Evolutionary conservation across 2,888 invertebrate genomes (phyloP).

Genomic region (Leptura quadrifasciata): DNA sequence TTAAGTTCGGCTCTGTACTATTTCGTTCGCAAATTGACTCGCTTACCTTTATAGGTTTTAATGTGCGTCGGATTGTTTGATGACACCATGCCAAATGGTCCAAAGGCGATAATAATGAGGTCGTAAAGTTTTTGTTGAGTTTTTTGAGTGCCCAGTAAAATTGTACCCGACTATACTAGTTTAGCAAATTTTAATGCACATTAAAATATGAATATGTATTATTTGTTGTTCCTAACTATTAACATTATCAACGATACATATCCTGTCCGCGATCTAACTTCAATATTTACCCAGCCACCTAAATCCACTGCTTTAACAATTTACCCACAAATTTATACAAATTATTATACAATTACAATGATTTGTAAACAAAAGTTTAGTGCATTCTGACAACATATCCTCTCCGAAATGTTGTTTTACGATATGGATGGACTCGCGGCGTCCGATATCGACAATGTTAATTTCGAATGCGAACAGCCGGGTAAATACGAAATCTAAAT

Average conservation of each 20-base stretch:
- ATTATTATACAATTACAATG: not conserved
- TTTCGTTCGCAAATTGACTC: no score
- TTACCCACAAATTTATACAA: not conserved
- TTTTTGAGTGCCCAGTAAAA: no score
- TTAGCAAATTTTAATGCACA: no score
- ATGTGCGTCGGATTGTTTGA: no score
- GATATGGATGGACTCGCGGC: not conserved
- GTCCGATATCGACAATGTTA: conserved; percentile 2
- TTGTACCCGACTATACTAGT: no score
- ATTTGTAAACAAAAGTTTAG: not conserved
- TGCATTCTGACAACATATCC: not conserved
- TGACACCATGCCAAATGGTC: no score
- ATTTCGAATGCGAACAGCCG: not conserved
- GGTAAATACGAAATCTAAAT: not conserved
- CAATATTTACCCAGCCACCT: not conserved
- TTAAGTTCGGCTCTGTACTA: no score
- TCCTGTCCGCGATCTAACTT: not conserved
- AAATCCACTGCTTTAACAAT: not conserved
- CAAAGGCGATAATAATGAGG: no score
- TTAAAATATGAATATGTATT: no score
- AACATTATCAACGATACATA: not conserved
- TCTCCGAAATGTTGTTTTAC: conserved; percentile 1
- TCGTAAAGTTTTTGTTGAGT: no score
- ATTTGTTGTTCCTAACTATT: not conserved
- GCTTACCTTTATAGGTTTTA: no score